Evolutionary conservation across 1,140 invertebrate species (phyloP).

Genomic region (Cryptotermes secundus): DNA sequence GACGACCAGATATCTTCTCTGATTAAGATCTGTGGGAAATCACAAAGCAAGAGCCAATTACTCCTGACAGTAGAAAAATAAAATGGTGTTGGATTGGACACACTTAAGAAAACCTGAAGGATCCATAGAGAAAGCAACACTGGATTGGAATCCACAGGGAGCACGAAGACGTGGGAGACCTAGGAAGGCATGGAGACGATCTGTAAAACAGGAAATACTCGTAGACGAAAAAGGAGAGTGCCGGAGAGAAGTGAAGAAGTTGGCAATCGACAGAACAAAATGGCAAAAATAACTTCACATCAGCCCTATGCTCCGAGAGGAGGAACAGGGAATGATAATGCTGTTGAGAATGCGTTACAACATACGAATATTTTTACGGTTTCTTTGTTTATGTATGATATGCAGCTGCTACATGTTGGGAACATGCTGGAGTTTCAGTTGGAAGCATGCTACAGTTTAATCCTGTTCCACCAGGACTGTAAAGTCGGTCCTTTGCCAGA

Average conservation of each 20-base stretch:
- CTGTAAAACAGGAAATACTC: background rate
- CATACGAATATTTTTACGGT: no score
- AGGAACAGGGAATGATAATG: no score
- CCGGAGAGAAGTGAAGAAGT: background rate
- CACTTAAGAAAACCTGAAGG: background rate
- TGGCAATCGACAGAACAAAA: no score
- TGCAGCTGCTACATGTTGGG: no score
- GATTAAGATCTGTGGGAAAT: background rate
- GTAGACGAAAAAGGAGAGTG: background rate
- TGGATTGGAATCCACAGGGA: background rate
- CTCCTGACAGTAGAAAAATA: background rate
- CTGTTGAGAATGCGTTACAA: no score
- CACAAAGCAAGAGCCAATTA: background rate
- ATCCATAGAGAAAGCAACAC: background rate
- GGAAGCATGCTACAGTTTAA: no score
- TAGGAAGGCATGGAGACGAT: background rate
- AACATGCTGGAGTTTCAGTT: no score
- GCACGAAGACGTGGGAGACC: background rate
- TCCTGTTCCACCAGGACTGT: no score
- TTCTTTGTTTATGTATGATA: no score
- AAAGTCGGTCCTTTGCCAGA: no score
- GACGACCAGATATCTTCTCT: background rate
- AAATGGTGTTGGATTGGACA: background rate
- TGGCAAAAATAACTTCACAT: no score
- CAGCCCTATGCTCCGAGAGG: no score